Evolutionary conservation across 2,797 vertebrate genomes (phyloP).

Genomic region (Tadarida brasiliensis): DNA sequence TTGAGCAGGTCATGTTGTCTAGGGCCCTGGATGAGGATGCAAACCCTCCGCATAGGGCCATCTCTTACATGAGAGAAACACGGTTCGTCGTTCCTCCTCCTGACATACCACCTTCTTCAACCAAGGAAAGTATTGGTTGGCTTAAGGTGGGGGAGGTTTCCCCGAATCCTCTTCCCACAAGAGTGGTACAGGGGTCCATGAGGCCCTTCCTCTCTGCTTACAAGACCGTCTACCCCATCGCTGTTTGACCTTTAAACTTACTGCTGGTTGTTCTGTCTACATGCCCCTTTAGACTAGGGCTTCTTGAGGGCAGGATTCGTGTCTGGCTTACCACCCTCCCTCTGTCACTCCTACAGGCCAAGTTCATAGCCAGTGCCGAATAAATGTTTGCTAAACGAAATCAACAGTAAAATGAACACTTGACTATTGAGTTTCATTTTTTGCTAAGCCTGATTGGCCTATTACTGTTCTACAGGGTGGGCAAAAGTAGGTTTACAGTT

Average conservation of each 20-base stretch:
- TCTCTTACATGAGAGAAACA: neutral
- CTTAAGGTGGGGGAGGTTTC: neutral
- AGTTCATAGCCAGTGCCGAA: neutral
- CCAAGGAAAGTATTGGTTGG: neutral
- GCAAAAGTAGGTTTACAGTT: neutral
- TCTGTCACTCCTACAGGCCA: neutral
- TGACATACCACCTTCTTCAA: neutral
- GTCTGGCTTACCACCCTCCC: neutral
- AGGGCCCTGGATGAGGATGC: neutral
- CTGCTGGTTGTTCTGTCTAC: neutral
- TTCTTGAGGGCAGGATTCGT: neutral
- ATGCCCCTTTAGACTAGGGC: neutral
- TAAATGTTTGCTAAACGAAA: neutral
- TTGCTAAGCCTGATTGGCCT: neutral
- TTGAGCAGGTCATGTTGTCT: neutral
- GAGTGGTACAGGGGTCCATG: neutral
- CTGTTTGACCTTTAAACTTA: neutral
- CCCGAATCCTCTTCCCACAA: neutral
- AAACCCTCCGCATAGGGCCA: neutral
- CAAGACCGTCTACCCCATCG: neutral
- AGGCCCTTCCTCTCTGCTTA: neutral
- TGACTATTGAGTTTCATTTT: slow-evolving; percentile 10
- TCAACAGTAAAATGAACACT: neutral
- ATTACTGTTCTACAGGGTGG: neutral
- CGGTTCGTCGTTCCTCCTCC: neutral